Conservation (phyloP, 2,888 invertebrate genomes). For the Euclidia mi region DNA sequence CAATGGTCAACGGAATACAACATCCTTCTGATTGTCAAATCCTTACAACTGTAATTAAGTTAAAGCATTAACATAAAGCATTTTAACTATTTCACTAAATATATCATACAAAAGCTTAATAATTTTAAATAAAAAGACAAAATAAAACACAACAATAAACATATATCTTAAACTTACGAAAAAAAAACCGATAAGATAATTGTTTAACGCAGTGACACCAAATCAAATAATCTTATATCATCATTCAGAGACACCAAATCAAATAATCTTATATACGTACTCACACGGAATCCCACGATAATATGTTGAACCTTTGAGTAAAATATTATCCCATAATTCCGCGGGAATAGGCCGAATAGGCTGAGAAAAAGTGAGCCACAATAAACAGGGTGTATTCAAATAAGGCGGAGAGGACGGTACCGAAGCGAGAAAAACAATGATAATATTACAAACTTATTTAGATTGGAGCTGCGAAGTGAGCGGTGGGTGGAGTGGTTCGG, state of each 20-base stretch:
- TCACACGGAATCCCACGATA: constrained; percentile 76
- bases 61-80: too few species aligned
- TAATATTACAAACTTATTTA: constrained; percentile 88
- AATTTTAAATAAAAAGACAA: too few species aligned
- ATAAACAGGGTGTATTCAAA: constrained; percentile 88
- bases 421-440: constrained; percentile 79
- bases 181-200: constrained; percentile 35
- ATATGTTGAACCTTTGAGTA: constrained; percentile 75
- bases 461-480: constrained; percentile 64
- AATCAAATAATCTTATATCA: constrained; percentile 71
- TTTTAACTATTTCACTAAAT: too few species aligned
- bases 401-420: constrained; percentile 64
- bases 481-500: not conserved
- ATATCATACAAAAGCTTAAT: too few species aligned
- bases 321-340: constrained; percentile 84
- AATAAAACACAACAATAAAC: not conserved
- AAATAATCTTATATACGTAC: constrained; percentile 70
- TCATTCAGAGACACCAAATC: constrained; percentile 60
- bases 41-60: too few species aligned
- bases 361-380: constrained; percentile 74
- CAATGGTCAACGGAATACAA: too few species aligned
- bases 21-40: too few species aligned
- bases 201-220: constrained; percentile 57
- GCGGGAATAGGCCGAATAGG: constrained; percentile 61
- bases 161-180: constrained; percentile 22